phyloP scores from a whole-genome alignment of 2,113 vertebrate genomes.

The Cyprinodon variegatus region DNA sequence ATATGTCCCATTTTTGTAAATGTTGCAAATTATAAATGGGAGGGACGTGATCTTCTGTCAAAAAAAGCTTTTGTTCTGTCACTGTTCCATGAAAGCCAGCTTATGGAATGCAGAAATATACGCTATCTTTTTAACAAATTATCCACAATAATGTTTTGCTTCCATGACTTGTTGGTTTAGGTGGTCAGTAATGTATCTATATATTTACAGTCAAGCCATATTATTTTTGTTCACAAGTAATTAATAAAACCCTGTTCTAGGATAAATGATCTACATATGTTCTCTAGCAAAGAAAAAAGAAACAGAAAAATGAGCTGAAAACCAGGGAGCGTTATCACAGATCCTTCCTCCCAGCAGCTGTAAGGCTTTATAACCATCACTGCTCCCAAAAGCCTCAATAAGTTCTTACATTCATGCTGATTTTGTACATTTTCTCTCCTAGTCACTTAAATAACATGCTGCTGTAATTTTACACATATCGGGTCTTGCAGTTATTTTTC shows the following conservation, averaged over 20 bases:
- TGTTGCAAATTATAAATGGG: not conserved
- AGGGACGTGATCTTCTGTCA: not conserved
- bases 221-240: not conserved
- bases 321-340: too few species aligned
- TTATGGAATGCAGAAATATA: not conserved
- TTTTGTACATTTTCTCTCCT: too few species aligned
- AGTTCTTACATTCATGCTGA: too few species aligned
- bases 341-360: too few species aligned
- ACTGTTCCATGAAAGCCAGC: not conserved
- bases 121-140: not conserved
- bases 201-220: not conserved
- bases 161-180: not conserved
- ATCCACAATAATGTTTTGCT: not conserved
- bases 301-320: too few species aligned
- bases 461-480: too few species aligned
- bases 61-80: not conserved
- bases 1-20: too few species aligned
- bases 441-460: too few species aligned
- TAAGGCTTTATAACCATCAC: too few species aligned
- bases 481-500: too few species aligned
- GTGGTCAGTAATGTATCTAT: not conserved
- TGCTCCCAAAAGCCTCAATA: too few species aligned
- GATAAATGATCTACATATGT: not conserved
- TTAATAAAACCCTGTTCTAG: not conserved
- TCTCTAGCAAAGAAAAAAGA: too few species aligned